Base-by-base conservation (phyloP, 2,797 vertebrate species). In the Craterocephalus amniculus region DNA sequence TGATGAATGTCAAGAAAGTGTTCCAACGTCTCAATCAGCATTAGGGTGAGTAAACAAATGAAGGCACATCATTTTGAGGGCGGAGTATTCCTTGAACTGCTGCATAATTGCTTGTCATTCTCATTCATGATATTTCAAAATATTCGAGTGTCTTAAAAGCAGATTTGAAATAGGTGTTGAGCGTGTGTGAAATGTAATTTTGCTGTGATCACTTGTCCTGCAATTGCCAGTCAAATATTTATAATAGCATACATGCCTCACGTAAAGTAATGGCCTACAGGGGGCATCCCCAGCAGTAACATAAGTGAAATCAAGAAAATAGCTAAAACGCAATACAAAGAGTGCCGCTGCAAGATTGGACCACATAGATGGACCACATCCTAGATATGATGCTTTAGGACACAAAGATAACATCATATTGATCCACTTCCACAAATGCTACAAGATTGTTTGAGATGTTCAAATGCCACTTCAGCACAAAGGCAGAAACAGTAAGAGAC, bases 71-170 rank as follows among this genome's bases (percentile, higher is more conserved):
- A n/a, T n/a, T n/a, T n/a, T n/a, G n/a, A n/a, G n/a, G n/a, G n/a
- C n/a, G n/a, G n/a, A n/a, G n/a, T n/a, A n/a, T n/a, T n/a, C n/a
- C n/a, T n/a, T n/a, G n/a, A n/a, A 89, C 83, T 83, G 76, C 66
- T 67, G 18, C 59, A 70, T 88, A 89, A 91, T 88, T 88, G 82
- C 52, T 76, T 31, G 12, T 88, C 78, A 84, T 87, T 43, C 6
- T 10, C 48, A 49, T 49, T 14, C 45, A n/a, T 22, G 20, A 48
- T 48, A 22, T 22, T 11, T 14, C 1, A 36, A 36, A 36, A 36
- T 36, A 36, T 36, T 36, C 12, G 12, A 13, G 35, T 9, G 2
- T 36, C 35, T 36, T 13, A 36, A 36, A 36, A 11, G 35, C 35
- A 36, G 8, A 36, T 36, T 36, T 36, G 35, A 36, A 36, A 36